Evolutionary conservation across 2,888 invertebrate species (phyloP).

Genomic region (Artemia sinica): DNA sequence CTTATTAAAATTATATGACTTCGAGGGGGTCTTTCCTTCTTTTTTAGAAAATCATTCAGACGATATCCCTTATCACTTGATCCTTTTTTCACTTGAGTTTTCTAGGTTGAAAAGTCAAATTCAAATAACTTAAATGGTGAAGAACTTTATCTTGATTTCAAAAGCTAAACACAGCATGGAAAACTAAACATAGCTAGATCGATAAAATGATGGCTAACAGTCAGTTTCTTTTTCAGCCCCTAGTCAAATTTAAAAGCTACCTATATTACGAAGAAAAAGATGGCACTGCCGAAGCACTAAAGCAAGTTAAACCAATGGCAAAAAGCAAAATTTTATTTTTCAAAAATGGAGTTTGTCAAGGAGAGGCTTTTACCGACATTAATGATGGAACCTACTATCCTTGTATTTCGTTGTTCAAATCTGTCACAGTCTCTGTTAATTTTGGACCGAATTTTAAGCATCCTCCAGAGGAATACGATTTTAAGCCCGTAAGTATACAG

Average conservation of each 20-base stretch:
- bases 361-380: constrained; percentile 67
- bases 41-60: no score
- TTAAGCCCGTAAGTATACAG: constrained; percentile 48
- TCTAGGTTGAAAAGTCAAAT: no score
- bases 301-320: constrained; percentile 50
- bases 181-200: no score
- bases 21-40: no score
- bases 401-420: constrained; percentile 76
- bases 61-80: no score
- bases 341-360: constrained; percentile 80
- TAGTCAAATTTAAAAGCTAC: constrained; percentile 96
- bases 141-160: no score
- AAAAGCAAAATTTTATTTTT: constrained; percentile 71
- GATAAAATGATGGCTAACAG: no score
- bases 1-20: no score
- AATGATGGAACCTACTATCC: constrained; percentile 87
- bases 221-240: constrained; percentile 44
- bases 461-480: constrained; percentile 46
- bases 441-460: constrained; percentile 88
- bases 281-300: constrained; percentile 66
- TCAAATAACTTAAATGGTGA: no score
- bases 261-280: constrained; percentile 97
- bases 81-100: no score
- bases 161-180: no score
- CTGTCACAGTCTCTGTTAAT: constrained; percentile 74